A percentile compares a stretch with the other conserved stretches of the same genome.
These are phyloP conservation scores for Chelonoidis abingdonii DNA, from an alignment of 2,113 vertebrate species.

Conservation along the genomic window DNA sequence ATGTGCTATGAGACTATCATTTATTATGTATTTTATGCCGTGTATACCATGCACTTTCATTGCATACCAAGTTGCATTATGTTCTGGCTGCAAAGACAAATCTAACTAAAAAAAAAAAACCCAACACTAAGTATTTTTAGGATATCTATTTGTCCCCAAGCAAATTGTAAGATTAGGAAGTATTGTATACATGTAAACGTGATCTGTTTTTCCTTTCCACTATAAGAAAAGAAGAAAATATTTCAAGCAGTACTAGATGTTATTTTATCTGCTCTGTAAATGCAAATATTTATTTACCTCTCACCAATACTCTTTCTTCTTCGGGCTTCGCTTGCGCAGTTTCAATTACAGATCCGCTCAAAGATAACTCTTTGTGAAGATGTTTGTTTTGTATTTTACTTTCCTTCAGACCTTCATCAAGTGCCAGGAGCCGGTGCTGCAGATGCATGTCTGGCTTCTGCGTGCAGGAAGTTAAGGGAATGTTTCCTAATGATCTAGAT, in stretches of 20 bases:
- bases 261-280: not conserved
- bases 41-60: fast-evolving
- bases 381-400: conserved; percentile 64
- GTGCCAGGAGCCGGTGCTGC: conserved; percentile 41
- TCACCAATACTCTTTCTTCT: conserved; percentile 8
- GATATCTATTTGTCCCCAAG: not conserved
- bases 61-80: not conserved
- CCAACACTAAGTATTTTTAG: not conserved
- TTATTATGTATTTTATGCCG: not conserved
- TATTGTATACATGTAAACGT: not conserved
- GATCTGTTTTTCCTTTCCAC: not conserved
- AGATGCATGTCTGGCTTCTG: conserved; percentile 42
- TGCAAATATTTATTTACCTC: conserved; percentile 62
- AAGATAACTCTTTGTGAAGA: conserved; percentile 74
- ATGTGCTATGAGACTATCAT: not conserved
- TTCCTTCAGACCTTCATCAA: conserved; percentile 76
- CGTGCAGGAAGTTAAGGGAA: not conserved
- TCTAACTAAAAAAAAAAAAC: not conserved
- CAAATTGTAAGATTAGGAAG: not conserved
- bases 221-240: conserved; percentile 20
- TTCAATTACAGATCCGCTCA: conserved; percentile 38
- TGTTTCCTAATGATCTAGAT: conserved; percentile 40
- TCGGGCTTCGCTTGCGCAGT: not conserved
- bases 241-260: not conserved
- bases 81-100: not conserved